Percentiles rank a stretch among this genome's conserved stretches.
These are phyloP conservation scores for Tetanocera ferruginea DNA, from an alignment of 2,888 invertebrate species.

Conservation along the genomic window DNA sequence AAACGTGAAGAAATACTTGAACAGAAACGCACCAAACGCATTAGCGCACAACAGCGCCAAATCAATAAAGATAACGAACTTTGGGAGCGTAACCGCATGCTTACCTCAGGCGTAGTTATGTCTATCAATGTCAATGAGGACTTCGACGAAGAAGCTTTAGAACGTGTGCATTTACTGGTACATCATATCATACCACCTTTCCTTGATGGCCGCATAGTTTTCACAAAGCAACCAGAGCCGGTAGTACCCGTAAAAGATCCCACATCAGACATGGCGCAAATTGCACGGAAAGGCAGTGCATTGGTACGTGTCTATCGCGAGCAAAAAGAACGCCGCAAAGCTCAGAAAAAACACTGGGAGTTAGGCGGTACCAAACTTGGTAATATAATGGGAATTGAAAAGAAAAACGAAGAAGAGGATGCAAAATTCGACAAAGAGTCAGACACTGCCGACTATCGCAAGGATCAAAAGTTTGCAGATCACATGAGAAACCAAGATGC, in stretches of 20 bases:
- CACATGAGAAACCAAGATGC: slow-evolving; percentile 83
- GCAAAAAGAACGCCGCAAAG: slow-evolving; percentile 95
- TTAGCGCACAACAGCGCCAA: slow-evolving; percentile 96
- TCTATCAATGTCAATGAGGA: slow-evolving; percentile 91
- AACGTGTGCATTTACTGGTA: slow-evolving; percentile 94
- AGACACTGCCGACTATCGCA: slow-evolving; percentile 87
- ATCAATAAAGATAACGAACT: slow-evolving; percentile 98
- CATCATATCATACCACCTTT: slow-evolving; percentile 99
- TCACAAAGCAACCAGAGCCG: slow-evolving; percentile 98
- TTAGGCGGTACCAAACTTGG: slow-evolving; percentile 89
- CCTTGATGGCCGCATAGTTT: slow-evolving; percentile 97
- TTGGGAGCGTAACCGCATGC: slow-evolving; percentile 98
- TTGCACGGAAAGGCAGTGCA: slow-evolving; percentile 93
- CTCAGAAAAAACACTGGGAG: slow-evolving; percentile 99
- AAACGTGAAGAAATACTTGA: slow-evolving; percentile 95
- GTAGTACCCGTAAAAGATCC: slow-evolving; percentile 97
- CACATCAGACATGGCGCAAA: slow-evolving; percentile 97
- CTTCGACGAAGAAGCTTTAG: slow-evolving; percentile 95
- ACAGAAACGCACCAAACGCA: slow-evolving; percentile 88
- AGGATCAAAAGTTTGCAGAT: slow-evolving; percentile 96
- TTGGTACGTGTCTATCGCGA: slow-evolving; percentile 92
- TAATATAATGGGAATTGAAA: slow-evolving; percentile 95
- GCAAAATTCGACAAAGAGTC: slow-evolving; percentile 74
- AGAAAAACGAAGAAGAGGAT: slow-evolving; percentile 84
- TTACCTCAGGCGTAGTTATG: slow-evolving; percentile 94